Evolutionary conservation across 2,888 invertebrate species (phyloP).

Genomic region (Galerucella calmariensis): DNA sequence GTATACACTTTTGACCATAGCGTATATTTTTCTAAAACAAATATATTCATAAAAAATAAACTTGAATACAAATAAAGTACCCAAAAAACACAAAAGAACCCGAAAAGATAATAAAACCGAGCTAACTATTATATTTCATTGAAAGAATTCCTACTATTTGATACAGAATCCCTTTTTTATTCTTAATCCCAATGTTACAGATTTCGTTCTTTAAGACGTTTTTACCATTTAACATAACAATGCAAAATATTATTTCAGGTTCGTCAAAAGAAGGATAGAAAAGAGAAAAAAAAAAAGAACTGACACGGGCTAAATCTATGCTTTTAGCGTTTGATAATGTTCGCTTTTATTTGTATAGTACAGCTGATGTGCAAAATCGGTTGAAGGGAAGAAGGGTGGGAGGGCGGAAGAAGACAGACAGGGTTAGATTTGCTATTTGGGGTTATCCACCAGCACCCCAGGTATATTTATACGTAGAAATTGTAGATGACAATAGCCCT

Average conservation of each 20-base stretch:
- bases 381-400: conserved; percentile 45
- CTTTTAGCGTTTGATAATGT: conserved; percentile 43
- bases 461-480: conserved; percentile 55
- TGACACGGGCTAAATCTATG: conserved; percentile 43
- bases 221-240: conserved; percentile 56
- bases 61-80: neutral
- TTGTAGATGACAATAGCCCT: conserved; percentile 57
- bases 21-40: neutral
- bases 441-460: conserved; percentile 55
- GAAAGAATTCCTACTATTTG: conserved; percentile 25
- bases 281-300: conserved; percentile 39
- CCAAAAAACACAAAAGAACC: neutral
- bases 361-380: conserved; percentile 62
- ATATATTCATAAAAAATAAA: neutral
- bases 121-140: conserved; percentile 13
- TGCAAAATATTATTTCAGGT: conserved; percentile 61
- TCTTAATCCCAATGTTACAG: conserved; percentile 55
- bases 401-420: conserved; percentile 50
- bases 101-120: conserved; percentile 7
- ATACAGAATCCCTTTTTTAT: conserved; percentile 43
- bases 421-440: conserved; percentile 55
- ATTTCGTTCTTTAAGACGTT: conserved; percentile 54
- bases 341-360: conserved; percentile 55
- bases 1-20: too few relatives aligned
- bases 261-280: conserved; percentile 47